Evolutionary conservation across 2,888 invertebrate species (phyloP).

Genomic region (Coronaproctus castanopsis): DNA sequence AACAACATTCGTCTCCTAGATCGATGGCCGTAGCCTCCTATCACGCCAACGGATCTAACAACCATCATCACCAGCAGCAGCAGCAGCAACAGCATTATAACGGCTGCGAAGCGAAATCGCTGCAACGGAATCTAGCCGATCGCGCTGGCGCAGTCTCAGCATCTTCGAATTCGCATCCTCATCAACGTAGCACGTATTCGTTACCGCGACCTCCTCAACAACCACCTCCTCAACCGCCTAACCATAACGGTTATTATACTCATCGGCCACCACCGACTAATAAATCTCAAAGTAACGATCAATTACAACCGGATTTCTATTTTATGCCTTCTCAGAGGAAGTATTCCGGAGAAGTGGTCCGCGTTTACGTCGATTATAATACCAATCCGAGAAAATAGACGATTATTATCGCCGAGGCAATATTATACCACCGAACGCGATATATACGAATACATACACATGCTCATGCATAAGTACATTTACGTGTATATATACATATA

Average conservation of each 20-base stretch:
- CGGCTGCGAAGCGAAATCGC: constrained; percentile 38
- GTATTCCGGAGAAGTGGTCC: constrained; percentile 74
- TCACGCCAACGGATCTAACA: constrained; percentile 22
- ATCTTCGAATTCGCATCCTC: constrained; percentile 11
- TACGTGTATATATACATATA: not conserved
- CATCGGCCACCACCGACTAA: constrained; percentile 25
- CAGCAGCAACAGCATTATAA: too few species aligned
- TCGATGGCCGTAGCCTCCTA: constrained; percentile 15
- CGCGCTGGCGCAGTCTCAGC: constrained; percentile 5
- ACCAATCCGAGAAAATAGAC: constrained; percentile 38
- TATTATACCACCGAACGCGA: too few species aligned
- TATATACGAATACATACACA: not conserved
- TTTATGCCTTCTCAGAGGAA: constrained; percentile 88
- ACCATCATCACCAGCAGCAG: constrained; percentile 23
- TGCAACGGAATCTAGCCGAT: constrained; percentile 33
- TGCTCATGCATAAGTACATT: not conserved
- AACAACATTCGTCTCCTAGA: constrained; percentile 17
- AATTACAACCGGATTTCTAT: constrained; percentile 65
- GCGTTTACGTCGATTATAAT: constrained; percentile 64
- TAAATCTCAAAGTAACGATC: constrained; percentile 19
- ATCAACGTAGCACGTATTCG: constrained; percentile 46
- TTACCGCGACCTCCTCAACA: constrained; percentile 41
- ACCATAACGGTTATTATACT: constrained; percentile 23
- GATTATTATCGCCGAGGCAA: not conserved
- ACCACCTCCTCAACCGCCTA: constrained; percentile 23